Conservation (phyloP, 2,113 vertebrate species). For the Triplophysa tibetana region DNA sequence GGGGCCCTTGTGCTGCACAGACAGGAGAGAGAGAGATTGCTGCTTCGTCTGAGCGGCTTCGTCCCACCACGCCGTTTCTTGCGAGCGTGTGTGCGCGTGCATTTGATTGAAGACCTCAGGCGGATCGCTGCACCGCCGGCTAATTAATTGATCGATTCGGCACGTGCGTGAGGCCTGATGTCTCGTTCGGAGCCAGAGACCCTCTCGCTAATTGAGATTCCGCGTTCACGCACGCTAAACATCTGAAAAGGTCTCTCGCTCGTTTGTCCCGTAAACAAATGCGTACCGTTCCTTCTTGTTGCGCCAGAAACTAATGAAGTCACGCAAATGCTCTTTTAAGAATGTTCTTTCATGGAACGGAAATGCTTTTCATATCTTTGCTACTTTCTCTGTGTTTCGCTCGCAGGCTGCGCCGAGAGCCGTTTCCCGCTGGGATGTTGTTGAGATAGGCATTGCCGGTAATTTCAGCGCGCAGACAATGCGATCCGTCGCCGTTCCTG, state of each 20-base stretch:
- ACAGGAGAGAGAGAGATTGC: conserved; percentile 30
- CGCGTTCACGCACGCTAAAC: conserved; percentile 35
- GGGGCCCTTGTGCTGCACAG: conserved; percentile 26
- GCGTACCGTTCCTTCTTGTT: conserved; percentile 23
- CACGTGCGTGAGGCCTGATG: conserved; percentile 49
- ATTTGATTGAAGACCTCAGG: conserved; percentile 59
- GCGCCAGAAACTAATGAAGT: conserved; percentile 34
- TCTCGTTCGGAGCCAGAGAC: conserved; percentile 39
- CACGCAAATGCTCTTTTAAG: conserved; percentile 28
- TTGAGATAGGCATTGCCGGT: conserved; percentile 20
- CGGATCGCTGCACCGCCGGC: conserved; percentile 47
- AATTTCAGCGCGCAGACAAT: conserved; percentile 21
- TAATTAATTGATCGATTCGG: conserved; percentile 63
- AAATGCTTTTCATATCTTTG: not conserved
- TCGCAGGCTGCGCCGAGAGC: not conserved
- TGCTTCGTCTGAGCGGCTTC: not conserved
- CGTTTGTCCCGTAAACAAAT: conserved; percentile 32
- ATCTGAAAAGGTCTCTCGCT: conserved; percentile 37
- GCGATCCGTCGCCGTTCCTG: conserved; percentile 4
- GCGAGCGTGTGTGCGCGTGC: not conserved
- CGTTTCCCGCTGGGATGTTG: conserved; percentile 30
- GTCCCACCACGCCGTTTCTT: not conserved
- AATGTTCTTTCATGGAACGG: conserved; percentile 11
- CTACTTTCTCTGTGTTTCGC: not conserved
- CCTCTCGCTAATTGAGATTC: conserved; percentile 57